Base-by-base conservation (phyloP, 1,140 invertebrate genomes). In the Caenorhabditis latens region DNA sequence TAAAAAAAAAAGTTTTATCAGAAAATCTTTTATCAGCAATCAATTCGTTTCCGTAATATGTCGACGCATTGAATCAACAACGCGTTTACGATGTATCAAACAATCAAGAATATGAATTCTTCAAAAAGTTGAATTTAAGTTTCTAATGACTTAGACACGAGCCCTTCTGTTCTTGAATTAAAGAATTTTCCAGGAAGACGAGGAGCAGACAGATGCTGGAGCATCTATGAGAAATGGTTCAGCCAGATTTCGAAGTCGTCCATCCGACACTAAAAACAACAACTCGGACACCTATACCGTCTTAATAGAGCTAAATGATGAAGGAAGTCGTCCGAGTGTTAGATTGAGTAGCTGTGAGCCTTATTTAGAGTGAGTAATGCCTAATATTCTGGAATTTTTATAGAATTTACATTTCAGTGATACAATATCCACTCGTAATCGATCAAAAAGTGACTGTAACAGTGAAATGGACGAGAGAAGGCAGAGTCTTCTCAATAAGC, bases 381-480 rank as follows among this genome's bases (percentile, higher is more conserved):
- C 19, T n/a, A n/a, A n/a, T n/a, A n/a, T n/a, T n/a, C n/a, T n/a
- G n/a, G n/a, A n/a, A n/a, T n/a, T n/a, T n/a, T n/a, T n/a, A n/a
- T n/a, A n/a, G n/a, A n/a, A n/a, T n/a, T n/a, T 21, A 6, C n/a
- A 53, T 84, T 84, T 84, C 53, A 84, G 83, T 61, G 83, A 84
- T 8, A 43, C 83, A 84, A 84, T 40, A 21, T 65, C 87, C 32
- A 50, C 61, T 24, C 63, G 87, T 2, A 63, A 50, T 82, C 83
- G 87, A 13, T 88, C 87, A 16, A 88, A 88, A 84, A 87, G 86
- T 43, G 86, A 87, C n/a, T 61, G 58, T 40, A 84, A 84, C 67
- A 57, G 55, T 46, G 57, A 61, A 42, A 46, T 50, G 40, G 84
- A 84, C 13, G 84, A 84, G 61, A 65, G 57, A 48, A 46, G 75